phyloP scores from a whole-genome alignment of 2,113 vertebrate species.

The Paralichthys olivaceus region DNA sequence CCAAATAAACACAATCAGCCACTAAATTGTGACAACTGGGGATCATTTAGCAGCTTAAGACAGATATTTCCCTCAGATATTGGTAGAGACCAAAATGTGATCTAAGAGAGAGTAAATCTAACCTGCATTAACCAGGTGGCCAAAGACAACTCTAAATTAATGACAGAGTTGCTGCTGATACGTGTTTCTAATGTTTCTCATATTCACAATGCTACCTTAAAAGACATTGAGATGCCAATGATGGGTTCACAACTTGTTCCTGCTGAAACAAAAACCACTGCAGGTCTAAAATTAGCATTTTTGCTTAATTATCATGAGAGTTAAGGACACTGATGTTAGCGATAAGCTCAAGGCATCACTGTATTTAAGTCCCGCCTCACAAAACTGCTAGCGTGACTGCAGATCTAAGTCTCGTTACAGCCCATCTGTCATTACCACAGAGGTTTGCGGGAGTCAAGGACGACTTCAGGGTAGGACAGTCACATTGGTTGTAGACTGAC shows the following conservation, averaged over 20 bases:
- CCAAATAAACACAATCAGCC: not conserved
- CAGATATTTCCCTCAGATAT: not conserved
- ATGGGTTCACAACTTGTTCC: not conserved
- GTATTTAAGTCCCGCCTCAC: not conserved
- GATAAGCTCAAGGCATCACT: not conserved
- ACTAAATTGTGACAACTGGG: not conserved
- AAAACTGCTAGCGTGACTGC: not conserved
- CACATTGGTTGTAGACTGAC: not conserved
- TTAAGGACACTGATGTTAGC: not conserved
- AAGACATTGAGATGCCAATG: not conserved
- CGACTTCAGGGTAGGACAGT: conserved; percentile 9
- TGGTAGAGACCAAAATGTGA: not conserved
- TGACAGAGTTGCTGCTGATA: not conserved
- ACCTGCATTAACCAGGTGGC: not conserved
- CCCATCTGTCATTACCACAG: not conserved
- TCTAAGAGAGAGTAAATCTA: not conserved
- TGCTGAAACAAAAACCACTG: not conserved
- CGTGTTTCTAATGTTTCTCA: not conserved
- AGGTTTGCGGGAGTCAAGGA: not conserved
- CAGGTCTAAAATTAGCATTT: not conserved
- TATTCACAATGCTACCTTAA: not conserved
- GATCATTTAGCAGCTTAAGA: no score
- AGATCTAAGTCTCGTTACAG: not conserved
- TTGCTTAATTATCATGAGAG: not conserved
- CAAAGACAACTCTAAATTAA: no score